Base-by-base conservation (phyloP, 2,888 invertebrate genomes). In the Sphinx pinastri region DNA sequence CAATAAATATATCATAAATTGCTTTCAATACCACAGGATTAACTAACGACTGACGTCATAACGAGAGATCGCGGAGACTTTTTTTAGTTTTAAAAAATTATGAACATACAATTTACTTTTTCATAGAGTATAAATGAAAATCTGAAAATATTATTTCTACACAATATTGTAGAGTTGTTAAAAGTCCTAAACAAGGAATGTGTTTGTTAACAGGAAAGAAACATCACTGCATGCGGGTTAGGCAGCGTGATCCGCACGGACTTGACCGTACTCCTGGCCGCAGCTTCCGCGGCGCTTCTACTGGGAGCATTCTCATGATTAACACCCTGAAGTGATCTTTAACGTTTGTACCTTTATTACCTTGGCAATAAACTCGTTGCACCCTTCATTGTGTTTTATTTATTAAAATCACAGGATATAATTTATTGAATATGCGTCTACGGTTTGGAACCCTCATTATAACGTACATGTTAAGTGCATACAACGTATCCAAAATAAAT, bases 331-430 rank as follows among this genome's bases (percentile, higher is more conserved):
- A 69, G 63, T 63, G 63, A 69, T 63, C 67, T 51, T 19, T 76
- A 81, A 80, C 76, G 86, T 91, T 91, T 92, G 83, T 92, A 92
- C 87, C 85, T 91, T 92, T 91, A 90, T 90, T 91, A 92, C 81
- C 87, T 88, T 88, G 79, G 81, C 83, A 92, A 88, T 92, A 90
- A 92, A 89, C 68, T 84, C 88, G 88, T 91, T 91, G 88, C 90
- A 89, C 83, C 76, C 77, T 82, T 82, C 12, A 68, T 66, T 72
- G 71, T 76, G 58, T 77, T 76, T 72, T 68, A 70, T 71, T 74
- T 71, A 52, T 71, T 70, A 55, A 59, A 68, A 70, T 67, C 57
- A 19, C 57, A 38, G 25, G 2, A 25, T 25, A 25, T 25, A 25
- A 25, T 25, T 25, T 25, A 25, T 25, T 25, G 25, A n/a, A n/a